Conservation (phyloP, 2,888 invertebrate species). For the Eristalis arbustorum region DNA sequence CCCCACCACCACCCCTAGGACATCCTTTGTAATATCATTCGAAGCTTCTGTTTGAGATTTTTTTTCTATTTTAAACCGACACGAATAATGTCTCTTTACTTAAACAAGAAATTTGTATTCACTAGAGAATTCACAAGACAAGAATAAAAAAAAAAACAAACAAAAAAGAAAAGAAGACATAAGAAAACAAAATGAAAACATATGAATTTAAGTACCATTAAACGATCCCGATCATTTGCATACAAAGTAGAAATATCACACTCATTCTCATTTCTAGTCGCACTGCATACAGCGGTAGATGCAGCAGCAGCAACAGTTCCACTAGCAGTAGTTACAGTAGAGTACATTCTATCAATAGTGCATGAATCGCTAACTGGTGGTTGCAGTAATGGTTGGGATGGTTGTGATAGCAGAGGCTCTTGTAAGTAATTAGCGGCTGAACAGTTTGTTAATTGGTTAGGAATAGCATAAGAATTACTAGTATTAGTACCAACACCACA, state of each 20-base stretch:
- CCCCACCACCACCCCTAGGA: not conserved
- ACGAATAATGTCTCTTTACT: not conserved
- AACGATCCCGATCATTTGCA: constrained; percentile 73
- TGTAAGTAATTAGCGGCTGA: constrained; percentile 63
- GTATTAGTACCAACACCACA: constrained; percentile 72
- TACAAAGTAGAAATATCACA: constrained; percentile 73
- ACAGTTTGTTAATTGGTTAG: constrained; percentile 60
- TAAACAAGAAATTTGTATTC: constrained; percentile 36
- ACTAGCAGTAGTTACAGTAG: constrained; percentile 51
- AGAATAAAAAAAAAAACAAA: constrained; percentile 13
- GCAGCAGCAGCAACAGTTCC: constrained; percentile 44
- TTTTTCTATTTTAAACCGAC: no score
- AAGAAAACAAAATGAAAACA: constrained; percentile 32
- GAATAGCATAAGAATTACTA: constrained; percentile 57
- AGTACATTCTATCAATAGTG: constrained; percentile 69
- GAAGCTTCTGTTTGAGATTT: not conserved
- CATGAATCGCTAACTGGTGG: constrained; percentile 71
- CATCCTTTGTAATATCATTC: constrained; percentile 37
- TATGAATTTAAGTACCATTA: constrained; percentile 82
- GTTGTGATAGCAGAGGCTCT: constrained; percentile 72
- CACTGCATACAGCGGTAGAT: constrained; percentile 78
- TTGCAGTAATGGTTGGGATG: constrained; percentile 60
- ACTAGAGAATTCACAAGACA: not conserved
- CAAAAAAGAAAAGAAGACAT: constrained; percentile 14
- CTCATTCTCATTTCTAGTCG: constrained; percentile 74